Evolutionary conservation across 2,113 vertebrate genomes (phyloP).

Genomic region (Oceanites oceanicus): DNA sequence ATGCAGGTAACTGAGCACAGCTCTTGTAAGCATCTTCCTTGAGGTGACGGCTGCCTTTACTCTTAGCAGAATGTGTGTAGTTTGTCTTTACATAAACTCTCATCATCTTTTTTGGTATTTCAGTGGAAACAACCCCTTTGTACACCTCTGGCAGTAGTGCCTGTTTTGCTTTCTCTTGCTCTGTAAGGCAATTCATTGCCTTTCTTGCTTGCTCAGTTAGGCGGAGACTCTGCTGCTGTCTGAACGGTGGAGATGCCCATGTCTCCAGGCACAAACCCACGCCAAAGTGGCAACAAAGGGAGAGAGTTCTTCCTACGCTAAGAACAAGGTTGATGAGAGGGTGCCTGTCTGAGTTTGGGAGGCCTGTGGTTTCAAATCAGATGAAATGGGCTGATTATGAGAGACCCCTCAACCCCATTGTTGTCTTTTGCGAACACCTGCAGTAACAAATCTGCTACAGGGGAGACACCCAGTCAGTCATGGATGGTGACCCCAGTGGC

Average conservation of each 20-base stretch:
- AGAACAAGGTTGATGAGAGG: background rate
- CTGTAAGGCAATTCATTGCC: rapidly evolving
- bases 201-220: background rate
- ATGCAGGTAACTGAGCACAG: background rate
- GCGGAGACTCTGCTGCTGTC: background rate
- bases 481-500: background rate
- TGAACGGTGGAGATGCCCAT: background rate
- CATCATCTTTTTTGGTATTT: background rate
- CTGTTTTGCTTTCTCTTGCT: background rate
- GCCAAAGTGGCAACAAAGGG: background rate
- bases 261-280: background rate
- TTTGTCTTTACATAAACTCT: background rate
- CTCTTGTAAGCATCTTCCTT: background rate
- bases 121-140: background rate
- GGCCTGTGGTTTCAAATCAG: background rate
- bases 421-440: background rate
- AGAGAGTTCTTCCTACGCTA: background rate
- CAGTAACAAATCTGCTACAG: background rate
- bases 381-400: background rate
- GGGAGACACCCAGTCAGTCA: background rate
- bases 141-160: background rate
- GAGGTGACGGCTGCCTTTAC: background rate
- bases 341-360: background rate
- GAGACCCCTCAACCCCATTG: background rate
- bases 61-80: background rate